A percentile compares a stretch with the other conserved stretches of the same genome.
These are phyloP conservation scores for Brachionus asplanchnoidis DNA, from an alignment of 1,140 invertebrate genomes.

Conservation along the genomic window DNA sequence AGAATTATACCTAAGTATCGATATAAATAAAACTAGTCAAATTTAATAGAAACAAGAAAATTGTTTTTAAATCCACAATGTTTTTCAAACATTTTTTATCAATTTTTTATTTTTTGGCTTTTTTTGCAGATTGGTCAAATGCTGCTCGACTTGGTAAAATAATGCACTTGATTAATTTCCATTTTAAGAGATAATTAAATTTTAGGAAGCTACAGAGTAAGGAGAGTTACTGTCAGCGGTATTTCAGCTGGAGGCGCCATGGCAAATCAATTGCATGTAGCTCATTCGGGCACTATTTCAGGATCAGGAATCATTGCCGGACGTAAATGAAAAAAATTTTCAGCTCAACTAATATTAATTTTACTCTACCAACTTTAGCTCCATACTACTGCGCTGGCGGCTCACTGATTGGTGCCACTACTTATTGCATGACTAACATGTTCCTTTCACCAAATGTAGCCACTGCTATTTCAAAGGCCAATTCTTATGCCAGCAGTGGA, in stretches of 20 bases:
- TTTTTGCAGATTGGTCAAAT: not conserved
- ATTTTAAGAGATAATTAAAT: not conserved
- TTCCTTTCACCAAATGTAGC: slow-evolving; percentile 46
- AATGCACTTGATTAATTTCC: no score
- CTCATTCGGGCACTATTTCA: slow-evolving; percentile 50
- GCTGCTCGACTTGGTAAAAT: slow-evolving; percentile 1
- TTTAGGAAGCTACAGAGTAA: slow-evolving; percentile 40
- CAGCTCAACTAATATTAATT: not conserved
- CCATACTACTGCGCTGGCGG: slow-evolving; percentile 52
- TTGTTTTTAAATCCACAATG: not conserved
- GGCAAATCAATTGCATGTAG: slow-evolving; percentile 57
- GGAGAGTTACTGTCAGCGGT: slow-evolving; percentile 54
- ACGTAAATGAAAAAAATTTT: slow-evolving; percentile 46
- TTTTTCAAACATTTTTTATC: not conserved
- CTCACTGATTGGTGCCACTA: slow-evolving; percentile 43
- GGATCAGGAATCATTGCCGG: slow-evolving; percentile 55
- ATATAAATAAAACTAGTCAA: not conserved
- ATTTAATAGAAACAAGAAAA: not conserved
- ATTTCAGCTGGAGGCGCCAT: slow-evolving; percentile 56
- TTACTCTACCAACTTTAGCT: slow-evolving; percentile 44
- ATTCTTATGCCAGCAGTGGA: not conserved
- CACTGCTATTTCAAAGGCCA: slow-evolving; percentile 12
- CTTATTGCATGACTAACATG: slow-evolving; percentile 50
- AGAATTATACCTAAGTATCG: not conserved
- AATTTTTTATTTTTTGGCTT: not conserved